Percentiles rank a stretch among this genome's conserved stretches.
Evolutionary conservation across 2,888 invertebrate genomes (phyloP).

Genomic region (Leptura quadrifasciata): DNA sequence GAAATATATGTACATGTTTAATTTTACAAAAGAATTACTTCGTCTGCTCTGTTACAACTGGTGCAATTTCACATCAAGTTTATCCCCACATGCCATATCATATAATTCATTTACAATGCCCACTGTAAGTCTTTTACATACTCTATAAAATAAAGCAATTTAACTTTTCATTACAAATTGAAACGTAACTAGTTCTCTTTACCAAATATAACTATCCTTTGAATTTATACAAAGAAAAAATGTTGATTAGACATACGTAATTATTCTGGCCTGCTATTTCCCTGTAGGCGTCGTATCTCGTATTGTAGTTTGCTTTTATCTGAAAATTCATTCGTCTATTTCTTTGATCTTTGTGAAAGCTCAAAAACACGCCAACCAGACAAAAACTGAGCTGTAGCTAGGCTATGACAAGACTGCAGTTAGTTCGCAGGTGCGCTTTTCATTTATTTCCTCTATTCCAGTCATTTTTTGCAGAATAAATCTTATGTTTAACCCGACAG

Average conservation of each 20-base stretch:
- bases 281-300: neutral
- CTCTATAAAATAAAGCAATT: neutral
- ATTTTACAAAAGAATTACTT: too few species aligned
- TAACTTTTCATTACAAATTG: neutral
- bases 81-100: too few species aligned
- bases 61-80: too few species aligned
- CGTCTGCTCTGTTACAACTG: too few species aligned
- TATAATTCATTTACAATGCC: neutral
- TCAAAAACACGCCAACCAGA: neutral
- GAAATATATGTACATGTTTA: too few species aligned
- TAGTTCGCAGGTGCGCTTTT: constrained; percentile 19
- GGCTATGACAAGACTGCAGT: neutral
- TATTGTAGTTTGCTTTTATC: neutral
- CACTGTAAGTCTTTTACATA: neutral
- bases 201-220: neutral
- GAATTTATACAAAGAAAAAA: neutral
- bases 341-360: neutral
- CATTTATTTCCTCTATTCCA: neutral
- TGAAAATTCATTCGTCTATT: neutral
- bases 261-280: neutral
- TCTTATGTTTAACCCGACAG: constrained; percentile 6
- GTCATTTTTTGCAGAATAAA: constrained; percentile 1
- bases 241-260: constrained; percentile 5
- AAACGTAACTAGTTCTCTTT: neutral
- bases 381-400: neutral